Conservation (phyloP, 1,140 invertebrate genomes). For the Philopotamus ludificatus region DNA sequence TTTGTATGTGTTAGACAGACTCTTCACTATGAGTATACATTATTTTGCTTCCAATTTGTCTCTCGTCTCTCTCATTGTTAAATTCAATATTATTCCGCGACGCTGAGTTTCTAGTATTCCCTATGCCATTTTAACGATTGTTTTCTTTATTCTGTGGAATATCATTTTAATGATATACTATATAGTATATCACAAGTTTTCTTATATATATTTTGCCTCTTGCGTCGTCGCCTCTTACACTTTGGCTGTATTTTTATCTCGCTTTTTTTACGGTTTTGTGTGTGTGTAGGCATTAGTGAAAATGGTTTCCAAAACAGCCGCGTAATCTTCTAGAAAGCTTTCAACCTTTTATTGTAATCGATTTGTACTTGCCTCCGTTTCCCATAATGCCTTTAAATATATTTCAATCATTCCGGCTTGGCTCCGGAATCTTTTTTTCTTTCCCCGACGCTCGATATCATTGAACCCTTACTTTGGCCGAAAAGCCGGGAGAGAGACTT, state of each 20-base stretch:
- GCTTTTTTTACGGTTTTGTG: background rate
- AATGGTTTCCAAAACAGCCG: slow-evolving; percentile 33
- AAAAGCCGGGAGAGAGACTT: background rate
- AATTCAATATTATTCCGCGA: too few species aligned
- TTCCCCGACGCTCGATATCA: slow-evolving; percentile 20
- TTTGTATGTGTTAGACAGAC: too few species aligned
- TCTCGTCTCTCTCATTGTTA: too few species aligned
- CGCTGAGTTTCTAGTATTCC: too few species aligned
- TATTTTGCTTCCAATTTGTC: too few species aligned
- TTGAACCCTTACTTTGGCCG: background rate
- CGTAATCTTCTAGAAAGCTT: slow-evolving; percentile 40
- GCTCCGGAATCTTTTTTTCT: slow-evolving; percentile 19
- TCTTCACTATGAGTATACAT: too few species aligned
- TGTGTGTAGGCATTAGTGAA: slow-evolving; percentile 32
- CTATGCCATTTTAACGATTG: too few species aligned
- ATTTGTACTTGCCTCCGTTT: slow-evolving; percentile 37
- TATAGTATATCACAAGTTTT: too few species aligned
- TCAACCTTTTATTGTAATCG: slow-evolving; percentile 41
- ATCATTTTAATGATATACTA: too few species aligned
- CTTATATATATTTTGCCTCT: background rate
- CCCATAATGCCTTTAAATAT: slow-evolving; percentile 37
- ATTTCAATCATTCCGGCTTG: slow-evolving; percentile 35
- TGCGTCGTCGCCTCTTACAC: background rate
- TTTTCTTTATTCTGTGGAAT: too few species aligned
- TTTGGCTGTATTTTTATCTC: background rate